Evolutionary conservation across 1,140 invertebrate species (phyloP), one percentile per base, ranked within the genome.

Genomic region (Zaprionus inermis): DNA sequence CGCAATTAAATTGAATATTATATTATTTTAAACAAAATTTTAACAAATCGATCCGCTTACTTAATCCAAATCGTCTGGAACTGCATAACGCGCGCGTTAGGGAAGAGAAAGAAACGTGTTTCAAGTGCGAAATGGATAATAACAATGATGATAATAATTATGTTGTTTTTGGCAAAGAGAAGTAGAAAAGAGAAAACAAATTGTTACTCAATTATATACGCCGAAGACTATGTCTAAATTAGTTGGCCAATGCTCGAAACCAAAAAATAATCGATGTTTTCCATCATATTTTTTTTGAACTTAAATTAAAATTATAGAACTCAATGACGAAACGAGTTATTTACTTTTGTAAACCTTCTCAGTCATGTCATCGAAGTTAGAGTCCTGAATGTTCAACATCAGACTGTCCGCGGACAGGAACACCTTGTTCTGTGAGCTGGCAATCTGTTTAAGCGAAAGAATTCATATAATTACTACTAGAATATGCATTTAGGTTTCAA

Each of bases 371-470:
- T 99, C 98, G 92, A 99, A 99, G 72, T 96, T 95, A 55, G 96
- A 95, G 92, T 99, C 98, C 92, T 97, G 97, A 88, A 99, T 96
- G 92, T 99, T 99, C 91, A 99, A 94, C 98, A 99, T 99, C 65
- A 99, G 94, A 84, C 96, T 96, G 89, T 96, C 97, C 51, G 98
- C 97, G 91, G 96, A 97, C 52, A 99, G 94, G 93, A 98, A 99
- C 4, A 99, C 97, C 93, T 96, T 95, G 93, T 99, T 99, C 92
- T 98, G 97, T 34, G 98, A 98, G 89, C 95, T 95, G 30, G 99
- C 96, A 93, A 99, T 96, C 98, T 97, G 91, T 74, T 14, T 22
- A n/a, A 49, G 34, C 2, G 2, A 60, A 73, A 77, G 76, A 58
- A n/a, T 5, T 16, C 7, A 18, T 24, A 0, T 0, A 44, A 16